A percentile compares a stretch with the other conserved stretches of the same genome.
Evolutionary conservation across 2,113 vertebrate genomes (phyloP).

Genomic region (Actinemys pallida): DNA sequence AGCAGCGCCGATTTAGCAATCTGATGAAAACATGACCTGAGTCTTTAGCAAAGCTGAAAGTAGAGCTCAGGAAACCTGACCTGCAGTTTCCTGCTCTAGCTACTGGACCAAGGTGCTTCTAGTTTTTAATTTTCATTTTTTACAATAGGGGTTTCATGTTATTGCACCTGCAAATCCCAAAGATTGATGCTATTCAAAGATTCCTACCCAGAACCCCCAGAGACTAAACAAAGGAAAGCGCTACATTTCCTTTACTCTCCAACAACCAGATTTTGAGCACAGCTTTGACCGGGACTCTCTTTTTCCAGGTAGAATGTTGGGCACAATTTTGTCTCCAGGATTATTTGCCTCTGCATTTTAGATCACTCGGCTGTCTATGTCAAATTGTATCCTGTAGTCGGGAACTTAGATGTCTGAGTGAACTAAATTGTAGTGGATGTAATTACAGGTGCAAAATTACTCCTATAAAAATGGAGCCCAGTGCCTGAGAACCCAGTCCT

Average conservation of each 20-base stretch:
- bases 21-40: background rate
- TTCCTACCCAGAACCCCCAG: background rate
- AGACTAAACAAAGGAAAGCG: slow-evolving; percentile 24
- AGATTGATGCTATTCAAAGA: background rate
- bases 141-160: background rate
- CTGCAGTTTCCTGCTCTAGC: slow-evolving; percentile 24
- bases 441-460: background rate
- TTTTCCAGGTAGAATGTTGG: slow-evolving; percentile 19
- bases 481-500: background rate
- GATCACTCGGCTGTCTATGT: background rate
- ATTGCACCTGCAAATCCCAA: slow-evolving; percentile 1
- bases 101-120: background rate
- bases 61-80: slow-evolving; percentile 3
- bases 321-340: background rate
- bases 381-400: background rate
- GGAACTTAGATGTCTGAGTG: background rate
- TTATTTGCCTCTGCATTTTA: background rate
- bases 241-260: background rate
- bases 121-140: slow-evolving; percentile 14
- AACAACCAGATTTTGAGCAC: background rate
- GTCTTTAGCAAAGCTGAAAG: slow-evolving; percentile 12
- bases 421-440: background rate
- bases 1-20: too few relatives aligned
- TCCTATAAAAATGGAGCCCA: background rate
- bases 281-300: background rate